Evolutionary conservation across 2,797 vertebrate genomes (phyloP).

Genomic region (Typhlichthys eigenmanni): DNA sequence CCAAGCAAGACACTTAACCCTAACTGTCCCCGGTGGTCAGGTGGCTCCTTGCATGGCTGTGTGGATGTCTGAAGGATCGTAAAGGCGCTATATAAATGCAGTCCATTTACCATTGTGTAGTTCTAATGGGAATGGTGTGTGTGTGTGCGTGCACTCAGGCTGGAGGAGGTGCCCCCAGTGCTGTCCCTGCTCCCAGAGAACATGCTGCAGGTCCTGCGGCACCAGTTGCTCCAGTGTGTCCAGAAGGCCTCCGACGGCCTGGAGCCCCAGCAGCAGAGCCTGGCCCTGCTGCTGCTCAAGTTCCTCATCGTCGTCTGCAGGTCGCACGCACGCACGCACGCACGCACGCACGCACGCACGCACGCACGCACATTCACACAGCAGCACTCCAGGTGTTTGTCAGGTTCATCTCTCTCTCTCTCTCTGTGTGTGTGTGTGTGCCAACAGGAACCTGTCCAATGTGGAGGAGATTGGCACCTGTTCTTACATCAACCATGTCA

Average conservation of each 20-base stretch:
- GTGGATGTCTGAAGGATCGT: no score
- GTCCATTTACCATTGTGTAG: not conserved
- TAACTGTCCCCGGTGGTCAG: no score
- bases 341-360: not conserved
- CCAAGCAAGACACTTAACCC: no score
- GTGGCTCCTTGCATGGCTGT: no score
- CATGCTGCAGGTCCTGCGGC: conserved; percentile 93
- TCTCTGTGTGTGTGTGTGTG: no score
- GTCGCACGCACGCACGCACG: conserved; percentile 57
- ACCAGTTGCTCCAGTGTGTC: conserved; percentile 93
- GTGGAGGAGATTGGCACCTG: conserved; percentile 97
- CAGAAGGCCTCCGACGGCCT: conserved; percentile 94
- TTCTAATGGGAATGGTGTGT: not conserved
- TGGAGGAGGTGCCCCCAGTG: conserved; percentile 91
- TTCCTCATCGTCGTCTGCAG: conserved; percentile 97
- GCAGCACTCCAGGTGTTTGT: no score
- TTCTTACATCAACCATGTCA: conserved; percentile 96
- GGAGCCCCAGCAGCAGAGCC: conserved; percentile 90
- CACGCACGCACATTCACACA: no score
- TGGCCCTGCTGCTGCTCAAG: conserved; percentile 91
- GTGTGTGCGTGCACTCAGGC: conserved; percentile 67
- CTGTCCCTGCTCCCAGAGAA: conserved; percentile 95
- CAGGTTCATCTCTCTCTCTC: no score
- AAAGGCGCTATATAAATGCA: no score
- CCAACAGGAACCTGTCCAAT: conserved; percentile 90